These are phyloP conservation scores for Mus spretus DNA, from an alignment of 2,797 vertebrate genomes.

Conservation along the genomic window DNA sequence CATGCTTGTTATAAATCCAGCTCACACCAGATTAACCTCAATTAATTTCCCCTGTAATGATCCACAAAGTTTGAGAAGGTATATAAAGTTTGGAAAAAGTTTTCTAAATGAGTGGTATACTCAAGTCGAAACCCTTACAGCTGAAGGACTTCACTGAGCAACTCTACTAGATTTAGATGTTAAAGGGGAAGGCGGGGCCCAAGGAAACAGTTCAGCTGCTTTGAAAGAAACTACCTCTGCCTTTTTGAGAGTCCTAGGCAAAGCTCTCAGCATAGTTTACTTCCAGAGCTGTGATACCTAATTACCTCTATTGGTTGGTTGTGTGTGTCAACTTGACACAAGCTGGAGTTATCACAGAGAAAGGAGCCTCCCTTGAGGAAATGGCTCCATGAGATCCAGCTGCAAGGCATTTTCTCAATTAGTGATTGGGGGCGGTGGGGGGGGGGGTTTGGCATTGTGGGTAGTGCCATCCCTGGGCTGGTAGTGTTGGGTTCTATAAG, in stretches of 20 bases:
- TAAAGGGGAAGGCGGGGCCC: not conserved
- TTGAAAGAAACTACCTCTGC: not conserved
- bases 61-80: slow-evolving; percentile 19
- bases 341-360: not conserved
- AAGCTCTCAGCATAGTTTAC: not conserved
- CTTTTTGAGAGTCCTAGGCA: not conserved
- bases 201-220: slow-evolving; percentile 11
- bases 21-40: slow-evolving; percentile 60
- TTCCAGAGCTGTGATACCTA: not conserved
- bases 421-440: not conserved
- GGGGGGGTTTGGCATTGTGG: no score
- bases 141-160: slow-evolving; percentile 4
- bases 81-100: slow-evolving; percentile 12
- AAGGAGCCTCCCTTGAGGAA: not conserved
- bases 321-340: not conserved
- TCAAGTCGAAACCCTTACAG: not conserved
- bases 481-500: not conserved
- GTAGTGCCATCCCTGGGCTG: no score
- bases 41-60: slow-evolving; percentile 63
- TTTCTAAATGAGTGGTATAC: not conserved
- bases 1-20: not conserved
- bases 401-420: not conserved
- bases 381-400: not conserved
- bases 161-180: not conserved
- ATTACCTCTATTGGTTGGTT: not conserved